Evolutionary conservation across 2,113 vertebrate genomes (phyloP), one percentile per base, ranked within the genome.

Genomic region (Anolis carolinensis): DNA sequence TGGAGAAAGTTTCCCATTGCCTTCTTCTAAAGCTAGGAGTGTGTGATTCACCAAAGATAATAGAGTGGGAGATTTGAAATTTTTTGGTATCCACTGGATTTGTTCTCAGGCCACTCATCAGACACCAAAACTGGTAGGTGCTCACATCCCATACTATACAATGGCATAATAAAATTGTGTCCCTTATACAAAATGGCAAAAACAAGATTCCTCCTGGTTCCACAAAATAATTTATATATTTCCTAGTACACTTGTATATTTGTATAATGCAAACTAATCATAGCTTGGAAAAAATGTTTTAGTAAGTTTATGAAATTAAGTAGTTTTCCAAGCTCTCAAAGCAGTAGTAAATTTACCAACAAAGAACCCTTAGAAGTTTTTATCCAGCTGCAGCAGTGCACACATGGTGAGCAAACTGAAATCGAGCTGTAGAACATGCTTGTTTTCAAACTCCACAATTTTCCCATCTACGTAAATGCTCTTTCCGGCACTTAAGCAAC

Each of bases 401-500:
- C 79, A 70, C 32, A 82, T 25, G 36, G 0, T 8, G 34, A 5
- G n/a, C 62, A 48, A 76, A 84, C 14, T 30, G 87, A 88, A 81
- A 62, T 0, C 0, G 82, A 90, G 83, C 79, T 10, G 77, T 72
- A 86, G 84, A 63, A 6, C 6, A 0, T n/a, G 39, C 0, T 75
- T 55, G 0, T 87, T 88, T 0, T 87, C 83, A 50, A 93, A 87
- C 55, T 23, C 88, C 86, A 88, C 11, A 0, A 84, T 75, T 80
- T 44, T 87, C 88, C 89, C 87, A 55, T 2, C 63, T 90, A 81
- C 88, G 89, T 87, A 94, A 94, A 93, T 75, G 87, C 79, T 80
- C 92, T 92, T 93, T 93, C 90, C 91, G 92, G 93, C 87, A 0
- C 92, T 90, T 85, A 88, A 87, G 91, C 94, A 95, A 93, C 93